Evolutionary conservation across 2,888 invertebrate genomes (phyloP).

Genomic region (Eristalis pertinax): DNA sequence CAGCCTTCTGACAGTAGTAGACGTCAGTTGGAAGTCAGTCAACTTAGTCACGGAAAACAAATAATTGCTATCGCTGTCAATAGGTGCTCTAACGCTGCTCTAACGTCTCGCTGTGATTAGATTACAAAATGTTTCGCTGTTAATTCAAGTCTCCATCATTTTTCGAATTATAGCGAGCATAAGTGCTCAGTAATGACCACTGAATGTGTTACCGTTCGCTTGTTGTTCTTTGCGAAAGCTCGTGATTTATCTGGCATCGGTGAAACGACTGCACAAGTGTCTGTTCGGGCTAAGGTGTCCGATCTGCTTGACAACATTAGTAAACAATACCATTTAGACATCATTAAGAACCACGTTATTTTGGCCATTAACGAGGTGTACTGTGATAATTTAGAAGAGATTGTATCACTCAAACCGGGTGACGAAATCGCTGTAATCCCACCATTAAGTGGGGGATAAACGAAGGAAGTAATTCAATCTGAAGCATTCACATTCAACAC

Average conservation of each 20-base stretch:
- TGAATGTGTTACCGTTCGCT: conserved; percentile 83
- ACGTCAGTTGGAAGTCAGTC: neutral
- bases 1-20: neutral
- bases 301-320: conserved; percentile 85
- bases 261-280: conserved; percentile 83
- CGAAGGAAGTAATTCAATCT: neutral
- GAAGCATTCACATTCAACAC: neutral
- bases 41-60: neutral
- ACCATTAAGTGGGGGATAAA: conserved; percentile 94
- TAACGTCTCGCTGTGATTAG: neutral
- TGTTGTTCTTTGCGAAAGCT: conserved; percentile 95
- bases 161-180: neutral
- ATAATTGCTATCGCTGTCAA: too few relatives aligned
- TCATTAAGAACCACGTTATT: conserved; percentile 87
- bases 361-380: conserved; percentile 93
- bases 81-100: too few relatives aligned
- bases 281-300: conserved; percentile 83
- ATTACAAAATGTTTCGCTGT: neutral
- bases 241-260: conserved; percentile 89
- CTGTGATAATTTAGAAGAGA: conserved; percentile 83
- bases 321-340: conserved; percentile 84
- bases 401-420: conserved; percentile 84
- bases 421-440: conserved; percentile 96
- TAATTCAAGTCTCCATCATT: neutral
- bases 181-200: conserved; percentile 56